Evolutionary conservation across 2,888 invertebrate species (phyloP).

Genomic region (Acronicta aceris): DNA sequence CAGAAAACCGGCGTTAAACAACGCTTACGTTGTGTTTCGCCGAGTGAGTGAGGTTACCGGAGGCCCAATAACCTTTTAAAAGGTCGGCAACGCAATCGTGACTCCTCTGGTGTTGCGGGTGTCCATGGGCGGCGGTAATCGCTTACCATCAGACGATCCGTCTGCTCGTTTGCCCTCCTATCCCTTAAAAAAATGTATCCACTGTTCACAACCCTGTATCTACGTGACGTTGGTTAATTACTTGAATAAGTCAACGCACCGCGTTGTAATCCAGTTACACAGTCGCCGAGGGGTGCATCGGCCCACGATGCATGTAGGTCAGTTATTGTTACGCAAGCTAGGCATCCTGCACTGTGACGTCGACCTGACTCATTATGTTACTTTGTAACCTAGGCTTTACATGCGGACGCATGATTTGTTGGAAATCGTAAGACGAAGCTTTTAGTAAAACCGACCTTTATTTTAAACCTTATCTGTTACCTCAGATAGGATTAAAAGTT

Average conservation of each 20-base stretch:
- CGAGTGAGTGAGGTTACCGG: no score
- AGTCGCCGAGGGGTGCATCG: slow-evolving; percentile 74
- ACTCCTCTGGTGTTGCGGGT: no score
- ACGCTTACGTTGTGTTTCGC: no score
- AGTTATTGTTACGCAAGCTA: slow-evolving; percentile 72
- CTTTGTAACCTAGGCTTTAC: slow-evolving; percentile 17
- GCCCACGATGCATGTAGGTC: slow-evolving; percentile 79
- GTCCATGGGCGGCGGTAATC: no score
- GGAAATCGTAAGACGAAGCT: not conserved
- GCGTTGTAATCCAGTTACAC: slow-evolving; percentile 77
- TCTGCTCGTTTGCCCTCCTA: no score
- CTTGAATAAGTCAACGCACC: slow-evolving; percentile 69
- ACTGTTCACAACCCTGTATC: slow-evolving; percentile 22
- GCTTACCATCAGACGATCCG: no score
- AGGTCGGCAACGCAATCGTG: no score
- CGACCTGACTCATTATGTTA: slow-evolving; percentile 55
- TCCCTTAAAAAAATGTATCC: slow-evolving; percentile 14
- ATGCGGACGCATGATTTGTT: slow-evolving; percentile 1
- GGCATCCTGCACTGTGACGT: slow-evolving; percentile 66
- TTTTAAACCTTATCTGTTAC: no score
- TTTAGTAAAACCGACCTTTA: not conserved
- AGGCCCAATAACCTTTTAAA: no score
- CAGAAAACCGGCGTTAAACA: no score
- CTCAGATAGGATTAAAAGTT: no score
- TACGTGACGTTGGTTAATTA: slow-evolving; percentile 49